Conservation (phyloP, 2,113 vertebrate species). For the Entomyzon cyanotis region DNA sequence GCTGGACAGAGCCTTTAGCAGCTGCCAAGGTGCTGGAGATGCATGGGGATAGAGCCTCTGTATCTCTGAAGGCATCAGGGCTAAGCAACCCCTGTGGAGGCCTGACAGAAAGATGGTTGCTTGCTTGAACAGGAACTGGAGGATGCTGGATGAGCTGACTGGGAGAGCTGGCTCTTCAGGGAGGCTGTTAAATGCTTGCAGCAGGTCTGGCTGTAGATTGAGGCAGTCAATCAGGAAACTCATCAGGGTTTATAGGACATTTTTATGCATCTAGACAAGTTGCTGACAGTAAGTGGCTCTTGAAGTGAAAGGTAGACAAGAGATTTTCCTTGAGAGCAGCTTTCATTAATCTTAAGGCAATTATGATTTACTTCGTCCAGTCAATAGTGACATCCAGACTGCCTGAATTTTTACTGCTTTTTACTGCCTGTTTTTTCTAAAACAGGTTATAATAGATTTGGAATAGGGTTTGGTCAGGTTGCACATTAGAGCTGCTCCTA, state of each 20-base stretch:
- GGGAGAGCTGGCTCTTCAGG: not conserved
- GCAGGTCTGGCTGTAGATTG: not conserved
- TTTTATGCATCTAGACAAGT: not conserved
- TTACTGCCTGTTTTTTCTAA: not conserved
- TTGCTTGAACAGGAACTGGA: not conserved
- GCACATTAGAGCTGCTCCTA: not conserved
- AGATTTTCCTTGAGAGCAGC: not conserved
- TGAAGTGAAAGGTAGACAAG: not conserved
- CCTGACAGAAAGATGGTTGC: not conserved
- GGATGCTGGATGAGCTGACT: not conserved
- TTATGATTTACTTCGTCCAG: not conserved
- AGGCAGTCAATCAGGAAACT: not conserved
- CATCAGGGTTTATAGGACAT: accelerated
- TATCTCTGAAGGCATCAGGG: not conserved
- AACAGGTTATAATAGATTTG: not conserved
- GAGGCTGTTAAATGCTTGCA: not conserved
- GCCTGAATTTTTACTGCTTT: not conserved
- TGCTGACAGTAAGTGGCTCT: not conserved
- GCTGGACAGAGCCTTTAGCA: not conserved
- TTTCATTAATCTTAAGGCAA: not conserved
- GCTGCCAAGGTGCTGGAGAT: not conserved
- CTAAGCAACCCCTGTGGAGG: accelerated
- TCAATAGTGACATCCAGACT: not conserved
- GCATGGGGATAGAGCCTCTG: not conserved
- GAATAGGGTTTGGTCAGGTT: not conserved